A percentile compares a stretch with the other conserved stretches of the same genome.
Evolutionary conservation across 2,888 invertebrate species (phyloP).

Genomic region (Trachelus stipa): DNA sequence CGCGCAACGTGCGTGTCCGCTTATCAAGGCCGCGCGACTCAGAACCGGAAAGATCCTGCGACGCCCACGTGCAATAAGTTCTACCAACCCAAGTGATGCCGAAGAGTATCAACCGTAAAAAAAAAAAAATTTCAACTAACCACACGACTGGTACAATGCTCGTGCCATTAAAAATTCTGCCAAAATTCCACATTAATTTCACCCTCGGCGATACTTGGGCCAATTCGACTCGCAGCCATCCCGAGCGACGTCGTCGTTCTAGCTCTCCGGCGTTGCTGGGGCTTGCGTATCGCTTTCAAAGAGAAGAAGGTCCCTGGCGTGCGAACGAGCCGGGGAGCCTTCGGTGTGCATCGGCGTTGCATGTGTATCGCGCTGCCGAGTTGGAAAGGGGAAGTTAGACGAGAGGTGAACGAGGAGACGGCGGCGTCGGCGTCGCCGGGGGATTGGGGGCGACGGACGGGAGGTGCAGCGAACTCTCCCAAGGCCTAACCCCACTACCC

Average conservation of each 20-base stretch:
- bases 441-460: constrained; percentile 48
- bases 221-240: not conserved
- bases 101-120: not conserved
- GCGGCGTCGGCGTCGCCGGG: constrained; percentile 33
- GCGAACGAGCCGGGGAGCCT: constrained; percentile 9
- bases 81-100: not conserved
- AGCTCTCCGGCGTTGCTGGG: not conserved
- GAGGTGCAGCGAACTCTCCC: constrained; percentile 67
- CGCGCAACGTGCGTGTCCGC: constrained; percentile 32
- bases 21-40: constrained; percentile 53
- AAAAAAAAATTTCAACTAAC: not conserved
- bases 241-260: not conserved
- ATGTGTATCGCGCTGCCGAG: constrained; percentile 44
- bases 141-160: not conserved
- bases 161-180: too few species aligned
- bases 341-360: constrained; percentile 40
- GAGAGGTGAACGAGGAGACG: constrained; percentile 24
- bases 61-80: constrained; percentile 48
- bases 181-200: not conserved
- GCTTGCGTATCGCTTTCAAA: constrained; percentile 23
- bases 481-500: constrained; percentile 53
- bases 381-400: constrained; percentile 61
- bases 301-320: constrained; percentile 15
- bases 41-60: constrained; percentile 66
- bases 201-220: not conserved